These are phyloP conservation scores for Papilio helenus DNA, from an alignment of 1,140 invertebrate genomes.

Conservation along the genomic window DNA sequence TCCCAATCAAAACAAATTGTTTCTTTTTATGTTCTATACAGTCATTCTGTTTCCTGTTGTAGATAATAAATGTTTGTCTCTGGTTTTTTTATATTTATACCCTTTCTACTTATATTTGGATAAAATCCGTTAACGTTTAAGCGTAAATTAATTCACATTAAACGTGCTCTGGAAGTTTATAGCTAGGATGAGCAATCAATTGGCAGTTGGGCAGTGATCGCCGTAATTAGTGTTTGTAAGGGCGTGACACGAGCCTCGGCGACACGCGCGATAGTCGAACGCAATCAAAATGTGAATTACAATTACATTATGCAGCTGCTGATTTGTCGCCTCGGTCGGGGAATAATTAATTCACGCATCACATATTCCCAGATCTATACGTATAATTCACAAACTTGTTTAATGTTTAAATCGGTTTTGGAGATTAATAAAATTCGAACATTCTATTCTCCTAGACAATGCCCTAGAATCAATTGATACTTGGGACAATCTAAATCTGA, in stretches of 20 bases:
- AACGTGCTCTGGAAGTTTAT: background rate
- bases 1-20: background rate
- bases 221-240: background rate
- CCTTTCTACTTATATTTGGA: background rate
- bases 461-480: background rate
- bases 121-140: background rate
- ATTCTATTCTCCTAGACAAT: background rate
- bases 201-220: background rate
- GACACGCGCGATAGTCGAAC: background rate
- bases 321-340: background rate
- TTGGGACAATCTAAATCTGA: background rate
- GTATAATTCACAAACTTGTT: no score
- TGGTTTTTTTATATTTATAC: no score
- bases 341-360: conserved; percentile 7
- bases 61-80: no score
- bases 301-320: background rate
- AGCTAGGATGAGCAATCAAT: background rate
- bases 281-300: background rate
- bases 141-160: no score
- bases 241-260: background rate
- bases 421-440: no score
- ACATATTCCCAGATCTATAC: background rate
- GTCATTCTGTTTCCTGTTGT: no score
- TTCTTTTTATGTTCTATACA: background rate
- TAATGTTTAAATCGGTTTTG: no score